Base-by-base conservation (phyloP, 2,888 invertebrate species). In the Epinotia bilunana region DNA sequence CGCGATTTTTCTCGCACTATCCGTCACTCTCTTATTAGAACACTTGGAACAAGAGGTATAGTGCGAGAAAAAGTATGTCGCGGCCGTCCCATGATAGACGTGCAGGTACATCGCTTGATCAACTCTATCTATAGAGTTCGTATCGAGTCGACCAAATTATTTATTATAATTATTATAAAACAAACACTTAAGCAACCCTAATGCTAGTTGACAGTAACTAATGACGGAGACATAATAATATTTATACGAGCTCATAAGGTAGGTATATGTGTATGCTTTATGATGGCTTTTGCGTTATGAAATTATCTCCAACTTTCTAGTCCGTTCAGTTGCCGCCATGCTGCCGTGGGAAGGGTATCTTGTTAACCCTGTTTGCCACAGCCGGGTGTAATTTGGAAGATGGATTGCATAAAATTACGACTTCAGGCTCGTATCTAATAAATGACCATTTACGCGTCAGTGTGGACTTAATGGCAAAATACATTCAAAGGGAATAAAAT, bases 231-330 rank as follows among this genome's bases (percentile, higher is more conserved):
- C 46, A 62, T 69, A 69, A 68, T 62, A 63, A 63, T 69, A 57
- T 74, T 69, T 49, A 69, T 63, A 74, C 55, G 63, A 74, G 49
- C 69, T 74, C 63, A 69, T 69, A 63, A 69, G 57, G 39, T 39
- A 33, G 33, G 33, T 33, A 9, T 9, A 39, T 20, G 43, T 69
- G 43, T 39, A 63, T 63, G 57, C 58, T 76, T 76, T 72, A 76
- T 72, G 74, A 72, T 63, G 68, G 57, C 62, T 43, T 43, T 62
- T 53, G 62, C 67, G 62, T 76, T 76, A 69, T 69, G 68, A 76
- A 76, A 76, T 76, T 75, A 72, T 63, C 57, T 68, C 46, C 28
- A 53, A 63, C 68, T 76, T 76, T 76, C 76, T 63, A 74, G 62
- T 60, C 73, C 61, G 72, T 57, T 23, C 69, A 57, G 55, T 58